Evolutionary conservation across 2,113 vertebrate species (phyloP), one percentile per base, ranked within the genome.

Genomic region (Vulpes lagopus): DNA sequence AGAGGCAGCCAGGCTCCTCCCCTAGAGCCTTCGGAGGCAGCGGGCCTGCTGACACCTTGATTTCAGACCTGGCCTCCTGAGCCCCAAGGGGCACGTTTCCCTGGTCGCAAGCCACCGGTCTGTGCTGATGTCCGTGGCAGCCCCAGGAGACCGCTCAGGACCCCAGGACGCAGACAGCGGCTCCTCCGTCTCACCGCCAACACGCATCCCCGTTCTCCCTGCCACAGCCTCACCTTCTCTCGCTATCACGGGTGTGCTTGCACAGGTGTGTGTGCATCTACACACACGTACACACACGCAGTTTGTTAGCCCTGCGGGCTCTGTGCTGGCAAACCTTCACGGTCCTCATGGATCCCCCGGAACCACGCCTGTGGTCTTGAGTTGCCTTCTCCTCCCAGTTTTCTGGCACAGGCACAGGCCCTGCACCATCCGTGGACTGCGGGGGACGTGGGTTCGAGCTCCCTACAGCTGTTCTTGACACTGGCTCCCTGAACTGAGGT

Each of bases 181-280:
- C 35, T 38, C 69, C 69, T 71, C 20, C 10, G 5, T 38, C 35
- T 20, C 69, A 38, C 19, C 8, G 69, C 65, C 16, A 5, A n/a
- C 3, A 2, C n/a, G 22, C 22, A 15, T 15, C 12, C 5, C 6
- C 1, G 2, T 27, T 23, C 73, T 8, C 8, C 38, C 73, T 38
- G 2, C 38, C 73, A 49, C 71, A 7, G 38, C 38, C 38, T 38
- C 11, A 6, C 35, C 5, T 43, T 43, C 14, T 8, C 71, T 43
- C 71, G 14, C 71, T 43, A 12, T 35, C 67, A 10, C 9, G 1
- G 0, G 11, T 43, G 38, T 74, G 22, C 11, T 25, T 43, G 38
- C 71, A 15, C 22, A 49, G 71, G 43, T 35, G 5, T 3, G 30
- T 16, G 38, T 14, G 71, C 38, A 7, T 43, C 43, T 38, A 7